Evolutionary conservation across 2,113 vertebrate species (phyloP).

Genomic region (Fulica atra): DNA sequence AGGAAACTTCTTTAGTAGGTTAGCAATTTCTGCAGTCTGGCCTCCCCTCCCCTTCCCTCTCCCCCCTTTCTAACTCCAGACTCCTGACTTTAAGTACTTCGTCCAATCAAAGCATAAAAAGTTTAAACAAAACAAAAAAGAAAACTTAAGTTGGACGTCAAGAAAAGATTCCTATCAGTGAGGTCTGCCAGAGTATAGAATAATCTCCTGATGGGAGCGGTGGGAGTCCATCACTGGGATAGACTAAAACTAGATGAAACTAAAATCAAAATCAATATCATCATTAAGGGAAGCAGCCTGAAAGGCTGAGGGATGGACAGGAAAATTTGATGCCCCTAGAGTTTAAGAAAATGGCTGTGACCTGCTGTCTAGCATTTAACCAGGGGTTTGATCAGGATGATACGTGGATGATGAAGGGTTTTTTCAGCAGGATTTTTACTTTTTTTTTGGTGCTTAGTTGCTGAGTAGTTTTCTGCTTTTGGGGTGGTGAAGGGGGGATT

Average conservation of each 20-base stretch:
- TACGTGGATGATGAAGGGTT: background rate
- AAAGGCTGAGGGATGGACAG: slow-evolving; percentile 40
- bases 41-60: background rate
- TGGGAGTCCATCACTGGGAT: slow-evolving; percentile 49
- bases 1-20: background rate
- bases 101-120: slow-evolving; percentile 34
- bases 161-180: slow-evolving; percentile 29
- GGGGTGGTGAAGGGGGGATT: fast-evolving
- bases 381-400: background rate
- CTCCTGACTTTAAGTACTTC: slow-evolving; percentile 20
- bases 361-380: slow-evolving; percentile 13
- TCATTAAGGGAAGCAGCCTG: slow-evolving; percentile 46
- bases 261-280: slow-evolving; percentile 69
- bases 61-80: background rate
- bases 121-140: slow-evolving; percentile 47
- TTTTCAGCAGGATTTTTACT: background rate
- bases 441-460: background rate
- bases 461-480: background rate
- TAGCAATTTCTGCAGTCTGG: background rate
- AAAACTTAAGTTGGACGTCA: slow-evolving; percentile 27
- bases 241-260: slow-evolving; percentile 54
- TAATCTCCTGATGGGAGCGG: slow-evolving; percentile 51
- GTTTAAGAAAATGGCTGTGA: slow-evolving; percentile 49
- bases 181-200: background rate
- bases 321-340: slow-evolving; percentile 29